Conservation (phyloP, 1,140 invertebrate species). For the Drosophila mojavensis region DNA sequence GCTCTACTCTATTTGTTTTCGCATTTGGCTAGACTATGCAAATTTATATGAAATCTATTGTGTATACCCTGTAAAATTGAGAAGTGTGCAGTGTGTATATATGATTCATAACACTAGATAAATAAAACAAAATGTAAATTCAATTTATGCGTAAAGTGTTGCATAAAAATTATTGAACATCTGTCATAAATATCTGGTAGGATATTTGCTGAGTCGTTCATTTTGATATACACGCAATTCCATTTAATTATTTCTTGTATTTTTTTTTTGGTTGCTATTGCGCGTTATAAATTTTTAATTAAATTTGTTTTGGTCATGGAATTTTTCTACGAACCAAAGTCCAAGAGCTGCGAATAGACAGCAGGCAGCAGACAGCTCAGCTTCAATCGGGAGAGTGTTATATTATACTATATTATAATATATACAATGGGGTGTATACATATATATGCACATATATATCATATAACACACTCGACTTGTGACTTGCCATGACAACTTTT, state of each 20-base stretch:
- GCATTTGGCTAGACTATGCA: slow-evolving; percentile 25
- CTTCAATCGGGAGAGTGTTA: not conserved
- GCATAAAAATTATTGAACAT: too few species aligned
- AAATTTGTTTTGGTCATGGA: slow-evolving; percentile 26
- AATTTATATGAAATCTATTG: slow-evolving; percentile 18
- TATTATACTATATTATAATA: not conserved
- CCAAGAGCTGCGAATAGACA: slow-evolving; percentile 1
- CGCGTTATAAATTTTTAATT: slow-evolving; percentile 29
- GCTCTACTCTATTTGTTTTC: slow-evolving; percentile 37
- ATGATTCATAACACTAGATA: not conserved
- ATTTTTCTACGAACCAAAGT: slow-evolving; percentile 17
- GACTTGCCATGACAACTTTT: slow-evolving; percentile 23
- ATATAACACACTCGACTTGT: slow-evolving; percentile 13
- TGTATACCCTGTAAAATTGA: not conserved
- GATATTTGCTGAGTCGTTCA: not conserved
- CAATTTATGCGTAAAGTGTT: too few species aligned
- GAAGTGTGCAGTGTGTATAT: not conserved
- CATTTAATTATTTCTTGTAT: slow-evolving; percentile 12
- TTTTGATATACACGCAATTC: not conserved
- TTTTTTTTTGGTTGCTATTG: not conserved
- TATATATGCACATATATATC: slow-evolving; percentile 10
- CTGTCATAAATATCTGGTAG: not conserved
- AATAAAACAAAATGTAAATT: too few species aligned
- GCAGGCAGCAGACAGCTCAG: not conserved
- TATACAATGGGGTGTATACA: not conserved